Evolutionary conservation across 2,797 vertebrate species (phyloP), one percentile per base, ranked within the genome.

Genomic region (Lycodopsis pacificus): DNA sequence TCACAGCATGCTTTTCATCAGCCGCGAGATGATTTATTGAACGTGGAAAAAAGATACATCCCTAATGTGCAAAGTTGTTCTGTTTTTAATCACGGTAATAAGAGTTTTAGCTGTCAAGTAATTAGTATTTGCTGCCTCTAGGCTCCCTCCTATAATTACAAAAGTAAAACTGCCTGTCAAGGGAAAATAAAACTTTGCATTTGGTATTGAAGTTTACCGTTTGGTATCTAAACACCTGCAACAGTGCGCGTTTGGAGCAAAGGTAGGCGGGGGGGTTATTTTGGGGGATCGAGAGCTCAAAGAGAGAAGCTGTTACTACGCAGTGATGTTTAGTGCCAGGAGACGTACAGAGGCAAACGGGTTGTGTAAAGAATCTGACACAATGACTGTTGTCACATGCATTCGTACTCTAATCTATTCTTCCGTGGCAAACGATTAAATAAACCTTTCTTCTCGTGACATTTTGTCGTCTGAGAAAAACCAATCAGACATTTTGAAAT

Each of bases 1-100:
- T 73, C 83, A 82, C 82, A 72, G 85, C 77, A 8, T 64, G 77
- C 76, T 79, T 83, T 88, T 79, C 71, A 86, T 73, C 77, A 73
- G 76, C 70, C 68, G 58, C 34, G 1, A 77, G 53, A 88, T 90
- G 86, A 93, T 92, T 91, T 90, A 92, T 91, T 83, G 79, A 90
- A 88, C 3, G 25, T 71, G 66, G 73, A 83, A 90, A 54, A 88
- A 77, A 88, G 81, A 72, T 77, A 86, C 83, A 92, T 92, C 78
- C 86, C 90, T 79, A 76, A 80, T 73, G 82, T 88, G 84, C 79
- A 84, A 83, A 89, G 86, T 76, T 67, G 73, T 79, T 89, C 86
- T 79, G 85, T 90, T 93, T 91, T 91, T 91, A 92, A 91, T 92
- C 87, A 91, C 17, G 19, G 83, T 84, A 85, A 91, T 85, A 89